Conservation (phyloP, 2,113 vertebrate genomes). For the Campylorhamphus procurvoides region DNA sequence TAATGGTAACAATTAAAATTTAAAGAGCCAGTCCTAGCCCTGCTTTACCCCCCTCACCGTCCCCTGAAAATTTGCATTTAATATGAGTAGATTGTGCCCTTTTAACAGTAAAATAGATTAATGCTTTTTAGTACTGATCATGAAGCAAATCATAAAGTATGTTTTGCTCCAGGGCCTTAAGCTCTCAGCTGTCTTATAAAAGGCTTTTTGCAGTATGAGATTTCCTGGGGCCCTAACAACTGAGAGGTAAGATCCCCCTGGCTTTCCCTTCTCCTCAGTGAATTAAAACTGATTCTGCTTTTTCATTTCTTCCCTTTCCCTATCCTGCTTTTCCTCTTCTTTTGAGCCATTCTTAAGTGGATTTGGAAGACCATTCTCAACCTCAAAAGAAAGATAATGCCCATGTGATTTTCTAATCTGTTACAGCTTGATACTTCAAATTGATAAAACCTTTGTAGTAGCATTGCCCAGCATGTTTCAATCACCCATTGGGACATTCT, state of each 20-base stretch:
- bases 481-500: neutral
- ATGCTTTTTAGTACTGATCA: neutral
- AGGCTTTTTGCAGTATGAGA: neutral
- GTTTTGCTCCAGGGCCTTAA: neutral
- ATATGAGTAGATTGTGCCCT: neutral
- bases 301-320: neutral
- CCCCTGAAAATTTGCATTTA: neutral
- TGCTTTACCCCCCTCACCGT: no score
- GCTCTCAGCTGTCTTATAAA: neutral
- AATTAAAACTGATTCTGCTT: neutral
- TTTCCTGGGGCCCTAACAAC: neutral
- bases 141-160: neutral
- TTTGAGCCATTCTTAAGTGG: neutral
- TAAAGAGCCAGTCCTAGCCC: neutral
- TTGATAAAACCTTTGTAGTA: neutral
- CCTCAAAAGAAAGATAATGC: neutral
- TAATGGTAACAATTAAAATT: neutral
- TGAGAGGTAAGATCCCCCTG: neutral
- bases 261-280: neutral
- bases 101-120: neutral
- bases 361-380: neutral
- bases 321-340: neutral
- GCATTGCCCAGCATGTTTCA: neutral
- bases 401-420: neutral
- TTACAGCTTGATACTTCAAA: slow-evolving; percentile 22